Conservation (phyloP, 2,888 invertebrate species). For the Hirtodrosophila trivittata region DNA sequence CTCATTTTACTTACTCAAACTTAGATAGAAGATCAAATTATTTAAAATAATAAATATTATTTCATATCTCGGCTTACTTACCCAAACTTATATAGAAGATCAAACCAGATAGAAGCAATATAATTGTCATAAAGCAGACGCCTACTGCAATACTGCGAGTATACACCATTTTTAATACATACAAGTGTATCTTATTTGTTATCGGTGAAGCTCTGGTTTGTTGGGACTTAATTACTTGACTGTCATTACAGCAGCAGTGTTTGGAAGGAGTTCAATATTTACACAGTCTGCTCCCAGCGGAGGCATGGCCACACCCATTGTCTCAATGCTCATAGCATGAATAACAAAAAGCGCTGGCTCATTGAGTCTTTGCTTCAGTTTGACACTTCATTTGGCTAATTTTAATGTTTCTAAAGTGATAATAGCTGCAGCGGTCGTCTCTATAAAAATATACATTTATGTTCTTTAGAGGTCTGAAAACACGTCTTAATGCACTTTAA, state of each 20-base stretch:
- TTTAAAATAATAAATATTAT: background rate
- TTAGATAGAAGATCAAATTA: too few species aligned
- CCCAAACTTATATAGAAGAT: conserved; percentile 83
- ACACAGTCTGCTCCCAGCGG: conserved; percentile 14
- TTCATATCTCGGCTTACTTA: conserved; percentile 60
- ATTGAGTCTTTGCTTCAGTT: conserved; percentile 31
- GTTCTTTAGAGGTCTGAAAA: too few species aligned
- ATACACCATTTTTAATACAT: conserved; percentile 76
- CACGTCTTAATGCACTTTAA: too few species aligned
- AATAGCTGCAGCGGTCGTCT: background rate
- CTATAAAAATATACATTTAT: background rate
- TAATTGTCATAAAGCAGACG: conserved; percentile 76
- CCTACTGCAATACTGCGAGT: conserved; percentile 83
- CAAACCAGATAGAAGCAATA: conserved; percentile 79
- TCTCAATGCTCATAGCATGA: conserved; percentile 15
- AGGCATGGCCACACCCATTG: conserved; percentile 29
- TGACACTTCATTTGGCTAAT: conserved; percentile 60
- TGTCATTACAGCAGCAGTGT: conserved; percentile 30
- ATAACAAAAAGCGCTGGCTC: conserved; percentile 19
- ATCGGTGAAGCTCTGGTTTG: conserved; percentile 34
- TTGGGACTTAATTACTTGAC: conserved; percentile 55
- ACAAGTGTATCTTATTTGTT: conserved; percentile 40
- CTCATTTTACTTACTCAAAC: too few species aligned
- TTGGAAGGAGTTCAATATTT: conserved; percentile 65
- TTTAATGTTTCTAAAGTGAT: conserved; percentile 21